Conservation (phyloP, 2,797 vertebrate genomes). For the Cynopterus sphinx region DNA sequence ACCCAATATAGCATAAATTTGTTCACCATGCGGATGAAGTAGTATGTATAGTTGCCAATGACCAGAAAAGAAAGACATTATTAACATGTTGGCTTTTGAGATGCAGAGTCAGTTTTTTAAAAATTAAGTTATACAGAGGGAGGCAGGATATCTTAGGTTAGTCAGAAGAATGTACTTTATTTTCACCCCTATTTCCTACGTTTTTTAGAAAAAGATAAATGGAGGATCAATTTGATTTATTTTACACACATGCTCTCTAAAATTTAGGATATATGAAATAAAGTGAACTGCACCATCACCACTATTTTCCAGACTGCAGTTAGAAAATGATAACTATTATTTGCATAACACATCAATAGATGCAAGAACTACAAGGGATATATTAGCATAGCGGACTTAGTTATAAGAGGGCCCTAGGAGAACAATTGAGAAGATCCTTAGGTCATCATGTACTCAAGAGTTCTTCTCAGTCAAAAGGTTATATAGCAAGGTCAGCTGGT, state of each 20-base stretch:
- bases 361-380: neutral
- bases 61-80: neutral
- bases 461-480: neutral
- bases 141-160: neutral
- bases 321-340: neutral
- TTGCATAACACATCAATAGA: neutral
- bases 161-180: neutral
- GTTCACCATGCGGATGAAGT: accelerated
- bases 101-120: neutral
- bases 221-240: neutral
- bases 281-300: neutral
- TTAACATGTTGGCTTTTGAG: neutral
- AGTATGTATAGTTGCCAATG: neutral
- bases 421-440: neutral
- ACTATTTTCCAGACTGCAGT: neutral
- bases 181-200: neutral
- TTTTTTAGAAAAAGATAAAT: neutral
- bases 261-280: neutral
- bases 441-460: too few relatives aligned
- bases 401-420: neutral
- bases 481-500: neutral
- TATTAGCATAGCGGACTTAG: neutral
- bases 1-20: neutral
- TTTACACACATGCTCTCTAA: neutral
- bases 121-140: neutral